phyloP scores from a whole-genome alignment of 2,888 invertebrate species.

The Melipona beecheii region DNA sequence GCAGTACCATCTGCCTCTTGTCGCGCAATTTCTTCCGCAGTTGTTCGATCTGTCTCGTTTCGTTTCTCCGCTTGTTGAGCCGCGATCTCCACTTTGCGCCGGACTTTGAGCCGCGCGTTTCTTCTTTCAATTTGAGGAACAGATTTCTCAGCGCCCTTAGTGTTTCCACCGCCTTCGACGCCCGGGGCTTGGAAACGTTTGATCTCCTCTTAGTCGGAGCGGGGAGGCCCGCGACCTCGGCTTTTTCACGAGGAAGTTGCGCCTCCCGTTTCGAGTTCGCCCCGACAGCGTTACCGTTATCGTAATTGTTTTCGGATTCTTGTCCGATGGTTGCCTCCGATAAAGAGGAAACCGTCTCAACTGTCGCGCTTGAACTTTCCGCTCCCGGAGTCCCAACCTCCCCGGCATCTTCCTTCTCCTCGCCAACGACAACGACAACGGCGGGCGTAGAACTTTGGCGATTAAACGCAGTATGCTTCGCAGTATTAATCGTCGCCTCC shows the following conservation, averaged over 20 bases:
- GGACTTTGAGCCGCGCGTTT: constrained; percentile 21
- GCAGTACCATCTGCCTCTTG: constrained; percentile 63
- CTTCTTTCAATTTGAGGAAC: constrained; percentile 48
- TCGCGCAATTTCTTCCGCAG: constrained; percentile 64
- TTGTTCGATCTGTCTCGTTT: constrained; percentile 62
- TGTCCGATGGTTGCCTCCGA: background rate
- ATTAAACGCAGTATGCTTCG: background rate
- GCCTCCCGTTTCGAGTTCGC: constrained; percentile 29
- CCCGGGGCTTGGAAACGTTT: constrained; percentile 10
- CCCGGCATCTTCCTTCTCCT: background rate
- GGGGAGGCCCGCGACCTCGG: background rate
- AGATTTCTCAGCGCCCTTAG: constrained; percentile 58
- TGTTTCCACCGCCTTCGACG: constrained; percentile 54
- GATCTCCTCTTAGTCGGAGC: background rate
- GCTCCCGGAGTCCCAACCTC: background rate
- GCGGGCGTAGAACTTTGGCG: constrained; percentile 5
- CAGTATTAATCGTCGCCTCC: constrained; percentile 15
- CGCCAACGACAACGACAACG: too few relatives aligned
- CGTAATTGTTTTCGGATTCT: background rate
- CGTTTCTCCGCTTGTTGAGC: constrained; percentile 53
- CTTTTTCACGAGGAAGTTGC: background rate
- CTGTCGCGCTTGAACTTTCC: constrained; percentile 11
- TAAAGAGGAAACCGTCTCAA: constrained; percentile 3
- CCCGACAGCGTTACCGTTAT: background rate
- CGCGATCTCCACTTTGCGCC: background rate